Percentiles rank a stretch among this genome's conserved stretches.
Conservation (phyloP, 2,113 vertebrate genomes). For the Ptychochromis oligacanthus region DNA sequence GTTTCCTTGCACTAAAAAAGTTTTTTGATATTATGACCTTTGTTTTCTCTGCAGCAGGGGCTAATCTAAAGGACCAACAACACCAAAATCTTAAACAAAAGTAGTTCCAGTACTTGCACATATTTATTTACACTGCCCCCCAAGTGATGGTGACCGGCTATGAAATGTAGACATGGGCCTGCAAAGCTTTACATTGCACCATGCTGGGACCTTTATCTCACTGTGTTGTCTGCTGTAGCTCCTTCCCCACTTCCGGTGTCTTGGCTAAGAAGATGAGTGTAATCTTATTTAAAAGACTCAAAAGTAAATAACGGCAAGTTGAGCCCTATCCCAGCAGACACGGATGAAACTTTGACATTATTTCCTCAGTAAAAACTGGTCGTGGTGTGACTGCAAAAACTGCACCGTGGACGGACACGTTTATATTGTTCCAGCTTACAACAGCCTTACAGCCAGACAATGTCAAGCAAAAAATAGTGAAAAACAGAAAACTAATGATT, state of each 20-base stretch:
- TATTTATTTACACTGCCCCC: too few species aligned
- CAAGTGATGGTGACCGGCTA: too few species aligned
- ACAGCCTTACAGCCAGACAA: background rate
- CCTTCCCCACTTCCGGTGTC: rapidly evolving
- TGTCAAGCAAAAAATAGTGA: too few species aligned
- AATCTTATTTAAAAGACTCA: background rate
- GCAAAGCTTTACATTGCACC: too few species aligned
- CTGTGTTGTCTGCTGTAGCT: too few species aligned
- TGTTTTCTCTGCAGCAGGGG: too few species aligned
- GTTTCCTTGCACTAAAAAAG: too few species aligned
- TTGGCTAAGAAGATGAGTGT: background rate
- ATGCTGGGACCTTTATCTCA: too few species aligned
- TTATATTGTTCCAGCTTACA: background rate
- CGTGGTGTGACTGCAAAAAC: background rate
- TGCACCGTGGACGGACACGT: background rate
- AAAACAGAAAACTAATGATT: background rate
- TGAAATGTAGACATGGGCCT: too few species aligned
- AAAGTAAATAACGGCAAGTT: background rate
- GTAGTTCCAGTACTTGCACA: background rate
- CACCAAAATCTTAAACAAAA: background rate
- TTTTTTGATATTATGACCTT: too few species aligned
- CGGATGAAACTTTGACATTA: background rate
- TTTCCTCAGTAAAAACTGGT: background rate
- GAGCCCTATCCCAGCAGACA: background rate
- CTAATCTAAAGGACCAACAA: too few species aligned